Evolutionary conservation across 2,888 invertebrate species (phyloP).

Genomic region (Globia sparganii): DNA sequence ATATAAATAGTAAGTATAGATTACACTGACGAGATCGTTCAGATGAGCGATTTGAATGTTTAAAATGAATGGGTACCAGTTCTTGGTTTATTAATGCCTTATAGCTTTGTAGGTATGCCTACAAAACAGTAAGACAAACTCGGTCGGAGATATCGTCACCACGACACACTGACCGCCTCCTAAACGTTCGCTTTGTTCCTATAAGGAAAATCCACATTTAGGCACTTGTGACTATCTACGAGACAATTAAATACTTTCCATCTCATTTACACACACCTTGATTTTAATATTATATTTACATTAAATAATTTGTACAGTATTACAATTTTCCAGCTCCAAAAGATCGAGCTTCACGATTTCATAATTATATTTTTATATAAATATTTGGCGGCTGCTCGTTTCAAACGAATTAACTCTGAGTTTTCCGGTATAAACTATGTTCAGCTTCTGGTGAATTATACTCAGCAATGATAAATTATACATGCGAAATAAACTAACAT

Average conservation of each 20-base stretch:
- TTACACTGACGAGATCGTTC: constrained; percentile 6
- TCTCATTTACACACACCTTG: constrained; percentile 38
- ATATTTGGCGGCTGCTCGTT: constrained; percentile 48
- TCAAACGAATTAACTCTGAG: constrained; percentile 54
- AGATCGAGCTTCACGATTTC: not conserved
- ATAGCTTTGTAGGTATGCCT: constrained; percentile 1
- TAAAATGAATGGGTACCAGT: constrained; percentile 37
- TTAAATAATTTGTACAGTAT: too few species aligned
- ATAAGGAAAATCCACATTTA: constrained; percentile 61
- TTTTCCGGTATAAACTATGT: constrained; percentile 67
- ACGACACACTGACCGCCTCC: constrained; percentile 68
- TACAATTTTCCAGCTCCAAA: constrained; percentile 1
- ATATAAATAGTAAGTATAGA: constrained; percentile 22
- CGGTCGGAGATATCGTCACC: constrained; percentile 48
- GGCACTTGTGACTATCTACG: constrained; percentile 6
- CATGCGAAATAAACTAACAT: constrained; percentile 61
- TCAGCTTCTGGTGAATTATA: constrained; percentile 69
- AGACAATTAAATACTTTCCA: constrained; percentile 58
- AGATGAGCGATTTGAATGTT: constrained; percentile 10
- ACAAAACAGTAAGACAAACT: constrained; percentile 14
- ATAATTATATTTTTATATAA: constrained; percentile 23
- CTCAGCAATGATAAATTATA: constrained; percentile 61
- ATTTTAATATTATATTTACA: not conserved
- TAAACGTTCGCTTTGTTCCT: constrained; percentile 43
- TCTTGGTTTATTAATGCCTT: constrained; percentile 16